Conservation (phyloP, 2,888 invertebrate species). For the Stenoptilia bipunctidactyla region DNA sequence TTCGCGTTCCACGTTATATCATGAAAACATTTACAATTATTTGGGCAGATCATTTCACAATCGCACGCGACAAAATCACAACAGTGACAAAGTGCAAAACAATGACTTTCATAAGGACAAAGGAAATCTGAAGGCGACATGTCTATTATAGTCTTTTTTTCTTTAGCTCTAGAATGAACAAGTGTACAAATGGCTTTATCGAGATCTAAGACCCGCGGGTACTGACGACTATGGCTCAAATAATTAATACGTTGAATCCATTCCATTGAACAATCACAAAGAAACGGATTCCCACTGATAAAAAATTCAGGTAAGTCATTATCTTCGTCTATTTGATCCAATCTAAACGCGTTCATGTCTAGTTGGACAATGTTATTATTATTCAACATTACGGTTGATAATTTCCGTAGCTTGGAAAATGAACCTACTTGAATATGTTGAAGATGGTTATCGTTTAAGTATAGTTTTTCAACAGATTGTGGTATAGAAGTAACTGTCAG, state of each 20-base stretch:
- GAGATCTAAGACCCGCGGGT: conserved; percentile 84
- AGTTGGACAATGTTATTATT: conserved; percentile 80
- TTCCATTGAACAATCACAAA: conserved; percentile 90
- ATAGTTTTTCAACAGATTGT: conserved; percentile 78
- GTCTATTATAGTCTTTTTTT: conserved; percentile 79
- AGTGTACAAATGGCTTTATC: conserved; percentile 82
- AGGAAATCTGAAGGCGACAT: conserved; percentile 83
- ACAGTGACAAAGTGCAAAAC: conserved; percentile 90
- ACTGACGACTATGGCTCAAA: conserved; percentile 79
- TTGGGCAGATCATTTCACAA: conserved; percentile 91
- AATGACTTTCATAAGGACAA: conserved; percentile 85
- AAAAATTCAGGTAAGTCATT: conserved; percentile 84
- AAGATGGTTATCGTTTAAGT: conserved; percentile 82
- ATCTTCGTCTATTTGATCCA: conserved; percentile 75
- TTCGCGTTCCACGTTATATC: conserved; percentile 88
- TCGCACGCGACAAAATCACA: conserved; percentile 92
- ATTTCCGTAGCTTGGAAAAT: conserved; percentile 76
- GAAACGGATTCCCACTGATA: conserved; percentile 86
- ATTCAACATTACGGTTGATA: conserved; percentile 81
- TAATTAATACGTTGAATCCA: conserved; percentile 87
- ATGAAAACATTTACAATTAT: conserved; percentile 87
- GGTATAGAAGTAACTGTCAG: conserved; percentile 78
- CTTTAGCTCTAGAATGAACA: conserved; percentile 76
- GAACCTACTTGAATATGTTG: conserved; percentile 77
- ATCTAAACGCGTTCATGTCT: conserved; percentile 79